Conservation (phyloP, 2,888 invertebrate species). For the Ditylenchus weischeri region DNA sequence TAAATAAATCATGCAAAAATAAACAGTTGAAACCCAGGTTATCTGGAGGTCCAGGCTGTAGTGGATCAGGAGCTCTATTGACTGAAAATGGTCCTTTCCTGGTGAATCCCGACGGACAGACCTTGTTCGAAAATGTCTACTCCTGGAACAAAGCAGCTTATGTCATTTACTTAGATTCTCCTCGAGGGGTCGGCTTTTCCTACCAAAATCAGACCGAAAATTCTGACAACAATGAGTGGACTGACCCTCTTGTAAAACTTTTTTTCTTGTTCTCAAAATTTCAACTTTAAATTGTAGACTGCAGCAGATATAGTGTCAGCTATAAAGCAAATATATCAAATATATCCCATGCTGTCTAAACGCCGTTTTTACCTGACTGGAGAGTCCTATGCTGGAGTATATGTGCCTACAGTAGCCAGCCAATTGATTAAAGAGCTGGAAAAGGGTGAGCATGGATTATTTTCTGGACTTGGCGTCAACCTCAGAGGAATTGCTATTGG, state of each 20-base stretch:
- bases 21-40: slow-evolving; percentile 44
- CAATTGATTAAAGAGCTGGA: slow-evolving; percentile 17
- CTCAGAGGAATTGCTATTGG: slow-evolving; percentile 48
- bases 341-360: slow-evolving; percentile 60
- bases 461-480: slow-evolving; percentile 31
- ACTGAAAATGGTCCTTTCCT: slow-evolving; percentile 62
- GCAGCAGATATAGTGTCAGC: slow-evolving; percentile 15
- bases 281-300: neutral
- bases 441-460: slow-evolving; percentile 9
- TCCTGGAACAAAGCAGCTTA: slow-evolving; percentile 62
- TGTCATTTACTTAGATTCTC: slow-evolving; percentile 63
- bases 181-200: slow-evolving; percentile 64
- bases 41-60: slow-evolving; percentile 61
- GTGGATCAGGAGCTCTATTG: slow-evolving; percentile 58
- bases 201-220: slow-evolving; percentile 58
- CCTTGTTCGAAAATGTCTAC: slow-evolving; percentile 55
- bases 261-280: neutral
- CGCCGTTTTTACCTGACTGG: slow-evolving; percentile 63
- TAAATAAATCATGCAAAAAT: too few species aligned
- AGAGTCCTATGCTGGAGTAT: slow-evolving; percentile 44
- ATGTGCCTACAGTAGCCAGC: slow-evolving; percentile 20
- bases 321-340: slow-evolving; percentile 15
- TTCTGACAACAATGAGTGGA: slow-evolving; percentile 31
- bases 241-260: slow-evolving; percentile 30
- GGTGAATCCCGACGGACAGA: slow-evolving; percentile 54